Conservation (phyloP, 2,888 invertebrate genomes). For the Penaeus monodon region DNA sequence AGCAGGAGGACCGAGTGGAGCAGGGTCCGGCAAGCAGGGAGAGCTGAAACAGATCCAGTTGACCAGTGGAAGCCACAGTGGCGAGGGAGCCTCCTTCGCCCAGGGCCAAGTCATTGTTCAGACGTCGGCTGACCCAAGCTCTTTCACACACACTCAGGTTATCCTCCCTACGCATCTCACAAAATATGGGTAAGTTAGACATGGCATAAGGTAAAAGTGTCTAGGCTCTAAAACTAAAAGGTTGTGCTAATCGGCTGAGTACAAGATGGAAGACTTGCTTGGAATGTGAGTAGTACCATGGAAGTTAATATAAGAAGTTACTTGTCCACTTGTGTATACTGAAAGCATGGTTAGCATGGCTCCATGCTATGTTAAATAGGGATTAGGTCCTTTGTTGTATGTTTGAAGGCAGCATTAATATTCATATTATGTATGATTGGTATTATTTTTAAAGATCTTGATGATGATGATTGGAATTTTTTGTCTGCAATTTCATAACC, state of each 20-base stretch:
- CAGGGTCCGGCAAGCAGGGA: conserved; percentile 47
- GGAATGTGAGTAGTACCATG: neutral
- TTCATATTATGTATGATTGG: neutral
- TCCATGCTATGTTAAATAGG: too few relatives aligned
- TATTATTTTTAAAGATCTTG: too few relatives aligned
- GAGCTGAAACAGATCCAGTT: conserved; percentile 63
- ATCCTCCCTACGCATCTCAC: conserved; percentile 63
- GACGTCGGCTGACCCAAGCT: conserved; percentile 59
- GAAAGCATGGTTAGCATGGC: too few relatives aligned
- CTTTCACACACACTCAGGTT: conserved; percentile 63
- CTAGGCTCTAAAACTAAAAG: neutral
- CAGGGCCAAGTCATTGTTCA: conserved; percentile 62
- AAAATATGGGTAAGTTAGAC: conserved; percentile 62
- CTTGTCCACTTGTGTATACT: neutral
- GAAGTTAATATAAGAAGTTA: too few relatives aligned
- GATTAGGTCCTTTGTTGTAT: neutral
- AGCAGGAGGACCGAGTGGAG: conserved; percentile 58
- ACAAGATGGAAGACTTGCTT: neutral
- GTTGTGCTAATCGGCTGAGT: neutral
- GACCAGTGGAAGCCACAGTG: conserved; percentile 38
- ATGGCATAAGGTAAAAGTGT: neutral
- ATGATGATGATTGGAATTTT: too few relatives aligned
- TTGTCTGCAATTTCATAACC: too few relatives aligned
- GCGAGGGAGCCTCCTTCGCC: conserved; percentile 44
- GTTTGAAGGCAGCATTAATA: neutral